A percentile compares a stretch with the other conserved stretches of the same genome.
These are phyloP conservation scores for Podiceps cristatus DNA, from an alignment of 2,113 vertebrate genomes.

Conservation along the genomic window DNA sequence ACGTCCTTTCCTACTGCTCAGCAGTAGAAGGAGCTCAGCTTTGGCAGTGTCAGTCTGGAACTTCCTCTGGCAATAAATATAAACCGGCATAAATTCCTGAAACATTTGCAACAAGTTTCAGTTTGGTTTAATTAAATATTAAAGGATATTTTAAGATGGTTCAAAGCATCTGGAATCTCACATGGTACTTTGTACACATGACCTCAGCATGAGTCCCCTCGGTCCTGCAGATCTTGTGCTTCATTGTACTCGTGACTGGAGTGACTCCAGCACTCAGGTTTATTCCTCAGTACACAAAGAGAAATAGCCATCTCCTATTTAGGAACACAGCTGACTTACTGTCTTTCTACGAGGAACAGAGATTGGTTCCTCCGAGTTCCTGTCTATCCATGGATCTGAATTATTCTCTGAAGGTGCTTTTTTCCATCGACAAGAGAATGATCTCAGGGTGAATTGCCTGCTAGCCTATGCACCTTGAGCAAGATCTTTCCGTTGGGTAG, in stretches of 20 bases:
- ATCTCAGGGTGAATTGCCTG: background rate
- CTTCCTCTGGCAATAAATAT: background rate
- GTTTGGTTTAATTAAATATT: background rate
- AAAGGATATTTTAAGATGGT: background rate
- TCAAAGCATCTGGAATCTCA: background rate
- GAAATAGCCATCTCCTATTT: background rate
- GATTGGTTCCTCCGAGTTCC: background rate
- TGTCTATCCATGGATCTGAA: background rate
- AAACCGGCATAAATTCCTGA: background rate
- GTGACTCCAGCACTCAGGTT: background rate
- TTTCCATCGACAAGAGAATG: background rate
- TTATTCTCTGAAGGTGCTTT: background rate
- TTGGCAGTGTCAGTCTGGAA: background rate
- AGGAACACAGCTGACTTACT: background rate
- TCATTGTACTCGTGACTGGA: background rate
- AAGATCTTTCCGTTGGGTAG: background rate
- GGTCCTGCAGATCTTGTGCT: background rate
- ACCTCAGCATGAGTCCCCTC: background rate
- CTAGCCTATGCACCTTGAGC: no score
- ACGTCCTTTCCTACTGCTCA: background rate
- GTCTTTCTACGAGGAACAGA: background rate
- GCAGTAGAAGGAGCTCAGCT: background rate
- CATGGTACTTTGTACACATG: background rate
- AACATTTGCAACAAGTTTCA: background rate
- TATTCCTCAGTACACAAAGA: fast-evolving